Evolutionary conservation across 1,140 invertebrate species (phyloP), one percentile per base, ranked within the genome.

Genomic region (Sipha flava): DNA sequence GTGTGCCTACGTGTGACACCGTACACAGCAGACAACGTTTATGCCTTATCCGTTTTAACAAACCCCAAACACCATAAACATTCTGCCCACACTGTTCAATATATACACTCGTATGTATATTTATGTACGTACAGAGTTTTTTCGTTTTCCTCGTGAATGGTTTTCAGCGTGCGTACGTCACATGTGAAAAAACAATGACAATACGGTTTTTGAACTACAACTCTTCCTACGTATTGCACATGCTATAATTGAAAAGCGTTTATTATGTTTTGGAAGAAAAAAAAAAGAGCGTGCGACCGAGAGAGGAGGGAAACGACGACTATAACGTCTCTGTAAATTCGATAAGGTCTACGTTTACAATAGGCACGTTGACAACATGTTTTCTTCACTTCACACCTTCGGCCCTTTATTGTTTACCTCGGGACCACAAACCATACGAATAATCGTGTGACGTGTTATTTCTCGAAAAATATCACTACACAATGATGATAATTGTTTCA

Each of bases 301-400:
- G 23, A 21, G 23, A 10, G 18, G 34, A 34, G 31, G 31, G 21
- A 75, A 12, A 54, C 40, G 29, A 52, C 47, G 26, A 21, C 23
- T 21, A 26, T 57, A 54, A 18, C 21, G 34, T 77, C 73, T 77
- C 16, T 18, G 49, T 59, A 43, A 59, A 59, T 57, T 52, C 52
- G 49, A 37, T 43, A 59, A 57, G 49, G 73, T 57, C 21, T 40
- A 6, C 49, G 29, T 73, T n/a, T 49, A 73, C 26, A 77, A 77
- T 77, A 16, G 73, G 21, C 14, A 77, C 34, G 73, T 40, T 57
- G 73, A 75, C 70, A 73, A 54, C 10, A 75, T 75, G 70, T 75
- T 75, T 75, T 77, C 52, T 29, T 14, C 59, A 77, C 49, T 43
- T 77, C 73, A 77, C 49, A 77, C 73, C 73, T 77, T 26, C 34